These are phyloP conservation scores for Atrichornis clamosus DNA, from an alignment of 2,113 vertebrate genomes.

Conservation along the genomic window DNA sequence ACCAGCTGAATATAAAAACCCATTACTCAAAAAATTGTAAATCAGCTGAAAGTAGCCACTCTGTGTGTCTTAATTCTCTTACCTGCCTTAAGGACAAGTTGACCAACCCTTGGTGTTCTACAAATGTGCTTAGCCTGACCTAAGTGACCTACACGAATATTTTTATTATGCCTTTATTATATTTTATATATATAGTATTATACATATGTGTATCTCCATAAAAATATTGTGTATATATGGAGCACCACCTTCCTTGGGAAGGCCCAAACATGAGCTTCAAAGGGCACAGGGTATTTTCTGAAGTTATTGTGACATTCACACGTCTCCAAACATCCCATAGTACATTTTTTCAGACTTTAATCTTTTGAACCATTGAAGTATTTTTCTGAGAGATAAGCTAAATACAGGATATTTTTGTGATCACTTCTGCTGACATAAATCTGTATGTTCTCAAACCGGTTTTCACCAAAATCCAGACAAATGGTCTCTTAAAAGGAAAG, in stretches of 20 bases:
- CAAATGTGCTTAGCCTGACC: neutral
- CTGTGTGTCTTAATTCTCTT: rapidly evolving
- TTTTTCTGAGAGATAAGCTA: neutral
- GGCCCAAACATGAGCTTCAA: neutral
- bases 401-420: neutral
- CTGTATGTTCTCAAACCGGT: neutral
- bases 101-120: neutral
- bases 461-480: neutral
- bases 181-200: neutral
- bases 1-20: neutral
- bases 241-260: neutral
- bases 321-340: neutral
- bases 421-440: neutral
- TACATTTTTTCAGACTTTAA: neutral
- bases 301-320: neutral
- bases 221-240: rapidly evolving
- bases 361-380: neutral
- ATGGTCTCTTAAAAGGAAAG: neutral
- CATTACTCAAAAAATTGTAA: rapidly evolving
- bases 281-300: neutral
- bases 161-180: neutral
- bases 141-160: neutral
- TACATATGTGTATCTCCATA: rapidly evolving
- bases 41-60: rapidly evolving
- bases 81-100: neutral